phyloP scores from a whole-genome alignment of 1,140 invertebrate species.

The Triops longicaudatus region DNA sequence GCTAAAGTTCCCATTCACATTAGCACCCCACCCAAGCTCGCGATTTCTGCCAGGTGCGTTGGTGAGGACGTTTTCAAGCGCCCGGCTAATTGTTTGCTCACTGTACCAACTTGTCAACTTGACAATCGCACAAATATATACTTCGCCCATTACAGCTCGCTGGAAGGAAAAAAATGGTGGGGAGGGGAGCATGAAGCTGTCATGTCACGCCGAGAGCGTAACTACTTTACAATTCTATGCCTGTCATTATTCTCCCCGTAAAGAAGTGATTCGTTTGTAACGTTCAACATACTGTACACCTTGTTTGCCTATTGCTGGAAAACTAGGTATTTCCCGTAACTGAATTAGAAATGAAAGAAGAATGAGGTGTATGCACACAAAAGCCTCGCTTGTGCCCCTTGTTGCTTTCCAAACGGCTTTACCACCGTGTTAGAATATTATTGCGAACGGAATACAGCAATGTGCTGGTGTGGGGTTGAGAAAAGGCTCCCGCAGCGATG shows the following conservation, averaged over 20 bases:
- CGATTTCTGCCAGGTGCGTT: slow-evolving; percentile 6
- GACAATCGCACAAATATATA: background rate
- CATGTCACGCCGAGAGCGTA: background rate
- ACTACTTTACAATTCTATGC: background rate
- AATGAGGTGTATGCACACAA: too few species aligned
- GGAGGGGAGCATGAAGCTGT: background rate
- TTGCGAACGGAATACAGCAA: background rate
- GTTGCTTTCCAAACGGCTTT: background rate
- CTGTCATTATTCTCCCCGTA: background rate
- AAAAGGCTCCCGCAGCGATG: slow-evolving; percentile 9
- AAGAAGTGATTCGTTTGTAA: background rate
- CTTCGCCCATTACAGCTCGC: background rate
- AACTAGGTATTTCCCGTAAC: background rate
- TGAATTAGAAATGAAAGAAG: too few species aligned
- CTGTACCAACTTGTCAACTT: slow-evolving; percentile 6
- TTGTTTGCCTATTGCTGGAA: background rate
- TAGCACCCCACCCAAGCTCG: background rate
- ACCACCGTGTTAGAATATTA: background rate
- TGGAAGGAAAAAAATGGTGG: background rate
- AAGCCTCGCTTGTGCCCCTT: too few species aligned
- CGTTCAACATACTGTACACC: background rate
- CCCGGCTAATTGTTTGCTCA: background rate
- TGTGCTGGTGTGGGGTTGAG: background rate
- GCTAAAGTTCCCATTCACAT: background rate
- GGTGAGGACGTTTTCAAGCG: background rate